A percentile compares a stretch with the other conserved stretches of the same genome.
Conservation (phyloP, 2,113 vertebrate genomes). For the Podarcis cretensis region DNA sequence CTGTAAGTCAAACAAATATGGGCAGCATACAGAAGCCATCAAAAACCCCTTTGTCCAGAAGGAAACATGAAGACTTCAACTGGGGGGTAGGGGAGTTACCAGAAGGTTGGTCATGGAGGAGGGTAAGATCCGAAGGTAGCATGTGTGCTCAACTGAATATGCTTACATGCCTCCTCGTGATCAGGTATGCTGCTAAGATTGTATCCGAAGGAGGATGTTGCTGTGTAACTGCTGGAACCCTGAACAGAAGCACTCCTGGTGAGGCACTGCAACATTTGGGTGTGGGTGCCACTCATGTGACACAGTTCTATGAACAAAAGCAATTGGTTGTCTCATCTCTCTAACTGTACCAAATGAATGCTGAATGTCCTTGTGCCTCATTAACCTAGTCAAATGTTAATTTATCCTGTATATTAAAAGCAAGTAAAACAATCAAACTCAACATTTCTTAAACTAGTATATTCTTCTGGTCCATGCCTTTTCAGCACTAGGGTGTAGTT, state of each 20-base stretch:
- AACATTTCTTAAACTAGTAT: not conserved
- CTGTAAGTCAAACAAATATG: no score
- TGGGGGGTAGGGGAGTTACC: no score
- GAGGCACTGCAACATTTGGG: not conserved
- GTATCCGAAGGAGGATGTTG: no score
- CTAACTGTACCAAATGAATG: not conserved
- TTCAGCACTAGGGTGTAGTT: not conserved
- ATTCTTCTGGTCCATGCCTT: not conserved
- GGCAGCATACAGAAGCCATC: no score
- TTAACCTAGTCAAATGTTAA: not conserved
- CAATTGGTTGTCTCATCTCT: not conserved
- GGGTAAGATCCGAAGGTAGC: no score
- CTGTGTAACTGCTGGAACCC: not conserved
- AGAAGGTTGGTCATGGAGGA: no score
- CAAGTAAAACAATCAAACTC: not conserved
- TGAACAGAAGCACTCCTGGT: not conserved
- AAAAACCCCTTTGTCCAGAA: no score
- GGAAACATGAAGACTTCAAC: no score
- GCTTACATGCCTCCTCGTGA: no score
- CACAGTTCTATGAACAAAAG: not conserved
- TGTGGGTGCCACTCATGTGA: not conserved
- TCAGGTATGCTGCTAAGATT: no score
- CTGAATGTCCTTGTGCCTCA: not conserved
- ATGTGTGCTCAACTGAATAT: no score
- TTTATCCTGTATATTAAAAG: not conserved